Evolutionary conservation across 2,888 invertebrate genomes (phyloP), one percentile per base, ranked within the genome.

Genomic region (Sinopyrophorus schimmeli): DNA sequence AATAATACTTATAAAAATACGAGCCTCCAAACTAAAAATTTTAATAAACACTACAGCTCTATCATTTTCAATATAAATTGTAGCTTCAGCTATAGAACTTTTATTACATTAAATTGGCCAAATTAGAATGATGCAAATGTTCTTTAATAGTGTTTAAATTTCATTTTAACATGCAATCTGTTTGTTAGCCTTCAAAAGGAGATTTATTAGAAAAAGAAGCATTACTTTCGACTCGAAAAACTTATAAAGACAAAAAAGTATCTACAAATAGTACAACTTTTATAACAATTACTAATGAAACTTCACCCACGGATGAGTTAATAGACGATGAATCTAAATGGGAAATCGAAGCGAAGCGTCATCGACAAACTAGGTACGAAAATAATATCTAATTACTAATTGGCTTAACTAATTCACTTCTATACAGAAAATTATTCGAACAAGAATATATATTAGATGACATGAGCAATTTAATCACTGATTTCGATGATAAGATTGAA

Each of bases 401-500:
- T 20, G 2, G 12, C 20, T 20, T 1, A 9, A 5, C 2, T 3
- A 37, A 14, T 14, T 24, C 7, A 11, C 3, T 24, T 26, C 20
- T 21, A 5, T 50, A 16, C 26, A 77, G 79, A 37, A 79, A 82
- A 62, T 64, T 81, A 1, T 79, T 81, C 44, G 81, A 85, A 59
- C 91, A 91, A 74, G 79, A 84, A 26, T 73, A 77, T 54, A 76
- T 89, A 12, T 66, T 87, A 5, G 69, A 67, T 1, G 75, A 80
- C 34, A 80, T 91, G 16, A 67, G 81, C 1, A 70, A 75, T 3
- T 73, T 77, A 26, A 79, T 89, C 12, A 71, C 77, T 12, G 69
- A 79, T 14, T 89, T 89, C 60, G 90, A 93, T 69, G 71, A 79
- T 1, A 73, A 80, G 14, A 65, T 91, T 2, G 70, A 74, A 16